phyloP scores from a whole-genome alignment of 1,140 invertebrate genomes.

The Hylaeus volcanicus region DNA sequence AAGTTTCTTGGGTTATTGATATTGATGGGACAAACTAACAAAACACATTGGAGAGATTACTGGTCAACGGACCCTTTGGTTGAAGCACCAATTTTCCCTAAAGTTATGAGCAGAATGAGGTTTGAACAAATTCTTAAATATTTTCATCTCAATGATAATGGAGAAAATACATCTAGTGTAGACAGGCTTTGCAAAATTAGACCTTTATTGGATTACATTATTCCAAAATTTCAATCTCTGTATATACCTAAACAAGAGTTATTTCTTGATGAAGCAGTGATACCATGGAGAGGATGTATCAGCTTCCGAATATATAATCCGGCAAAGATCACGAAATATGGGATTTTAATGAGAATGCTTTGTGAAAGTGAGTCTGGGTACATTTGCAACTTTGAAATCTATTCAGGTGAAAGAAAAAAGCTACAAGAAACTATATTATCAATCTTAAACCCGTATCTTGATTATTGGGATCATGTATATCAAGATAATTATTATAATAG shows the following conservation, averaged over 20 bases:
- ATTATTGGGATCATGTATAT: conserved; percentile 9
- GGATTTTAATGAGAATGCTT: not conserved
- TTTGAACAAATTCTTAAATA: conserved; percentile 30
- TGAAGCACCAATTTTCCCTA: conserved; percentile 1
- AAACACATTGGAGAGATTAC: conserved; percentile 25
- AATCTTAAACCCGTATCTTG: not conserved
- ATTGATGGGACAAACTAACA: conserved; percentile 27
- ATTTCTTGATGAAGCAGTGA: conserved; percentile 3
- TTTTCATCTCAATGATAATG: conserved; percentile 30
- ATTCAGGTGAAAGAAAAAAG: conserved; percentile 1
- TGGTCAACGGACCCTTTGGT: conserved; percentile 21
- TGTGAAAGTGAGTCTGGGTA: not conserved
- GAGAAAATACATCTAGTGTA: not conserved
- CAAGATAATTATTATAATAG: conserved; percentile 31
- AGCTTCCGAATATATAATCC: conserved; percentile 7
- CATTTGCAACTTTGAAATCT: conserved; percentile 15
- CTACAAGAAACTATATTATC: conserved; percentile 1
- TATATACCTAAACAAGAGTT: conserved; percentile 18
- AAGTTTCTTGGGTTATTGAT: conserved; percentile 27
- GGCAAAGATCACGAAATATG: not conserved
- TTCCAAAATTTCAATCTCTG: conserved; percentile 2
- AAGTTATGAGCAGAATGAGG: conserved; percentile 1
- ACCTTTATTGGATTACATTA: conserved; percentile 5
- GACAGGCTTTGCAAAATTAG: conserved; percentile 18
- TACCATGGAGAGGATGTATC: conserved; percentile 4